Evolutionary conservation across 2,888 invertebrate genomes (phyloP).

Genomic region (Thereva nobilitata): DNA sequence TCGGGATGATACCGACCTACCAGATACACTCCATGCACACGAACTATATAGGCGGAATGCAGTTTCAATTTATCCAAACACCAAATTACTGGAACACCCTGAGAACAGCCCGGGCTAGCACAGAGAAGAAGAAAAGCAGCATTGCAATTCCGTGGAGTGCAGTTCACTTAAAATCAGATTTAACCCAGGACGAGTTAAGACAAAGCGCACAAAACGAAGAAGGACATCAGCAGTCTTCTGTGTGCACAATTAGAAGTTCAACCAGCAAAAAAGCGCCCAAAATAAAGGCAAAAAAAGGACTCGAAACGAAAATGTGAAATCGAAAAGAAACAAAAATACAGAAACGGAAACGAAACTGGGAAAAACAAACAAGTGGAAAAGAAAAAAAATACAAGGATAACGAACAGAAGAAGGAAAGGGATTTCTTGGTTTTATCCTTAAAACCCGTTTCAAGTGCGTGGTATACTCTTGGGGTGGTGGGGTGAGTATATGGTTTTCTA

Average conservation of each 20-base stretch:
- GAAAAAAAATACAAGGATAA: conserved; percentile 12
- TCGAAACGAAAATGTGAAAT: conserved; percentile 28
- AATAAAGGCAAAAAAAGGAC: conserved; percentile 10
- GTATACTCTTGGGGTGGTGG: too few relatives aligned
- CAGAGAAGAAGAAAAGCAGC: neutral
- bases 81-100: too few relatives aligned
- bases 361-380: conserved; percentile 17
- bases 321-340: conserved; percentile 15
- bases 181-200: conserved; percentile 5
- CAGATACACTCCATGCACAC: too few relatives aligned
- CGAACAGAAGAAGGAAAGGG: conserved; percentile 30
- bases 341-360: conserved; percentile 30
- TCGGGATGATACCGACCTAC: too few relatives aligned
- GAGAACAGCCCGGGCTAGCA: too few relatives aligned
- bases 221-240: conserved; percentile 3
- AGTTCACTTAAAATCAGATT: conserved; percentile 27
- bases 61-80: too few relatives aligned
- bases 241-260: neutral
- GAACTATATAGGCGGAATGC: too few relatives aligned
- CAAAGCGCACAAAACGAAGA: conserved; percentile 11
- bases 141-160: conserved; percentile 9
- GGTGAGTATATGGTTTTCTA: too few relatives aligned
- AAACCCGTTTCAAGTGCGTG: neutral
- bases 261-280: conserved; percentile 2
- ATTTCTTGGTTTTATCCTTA: conserved; percentile 12